phyloP scores from a whole-genome alignment of 2,888 invertebrate genomes.

The Hypsopygia costalis region DNA sequence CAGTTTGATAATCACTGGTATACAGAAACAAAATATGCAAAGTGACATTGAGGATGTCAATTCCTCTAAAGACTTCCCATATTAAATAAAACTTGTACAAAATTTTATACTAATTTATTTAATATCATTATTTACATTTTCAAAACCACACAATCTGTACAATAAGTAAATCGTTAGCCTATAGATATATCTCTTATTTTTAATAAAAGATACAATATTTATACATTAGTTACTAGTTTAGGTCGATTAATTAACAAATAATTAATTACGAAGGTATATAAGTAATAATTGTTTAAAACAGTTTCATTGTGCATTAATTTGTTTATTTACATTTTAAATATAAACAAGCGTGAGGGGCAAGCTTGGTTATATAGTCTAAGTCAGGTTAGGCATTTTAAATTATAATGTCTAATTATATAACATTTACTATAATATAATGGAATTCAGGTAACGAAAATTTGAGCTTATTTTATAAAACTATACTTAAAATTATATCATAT shows the following conservation, averaged over 20 bases:
- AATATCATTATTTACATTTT: conserved; percentile 64
- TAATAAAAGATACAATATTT: conserved; percentile 65
- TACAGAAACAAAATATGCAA: too few species aligned
- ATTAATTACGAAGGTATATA: conserved; percentile 50
- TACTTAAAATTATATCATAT: too few species aligned
- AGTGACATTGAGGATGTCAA: too few species aligned
- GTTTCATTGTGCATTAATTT: conserved; percentile 61
- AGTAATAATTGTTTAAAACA: conserved; percentile 37
- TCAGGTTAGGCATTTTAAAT: conserved; percentile 5
- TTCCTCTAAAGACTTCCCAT: too few species aligned
- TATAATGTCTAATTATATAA: conserved; percentile 7
- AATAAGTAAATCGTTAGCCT: conserved; percentile 49
- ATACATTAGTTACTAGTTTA: conserved; percentile 48
- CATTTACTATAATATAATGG: conserved; percentile 5
- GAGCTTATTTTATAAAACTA: too few species aligned
- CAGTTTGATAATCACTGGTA: too few species aligned
- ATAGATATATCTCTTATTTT: conserved; percentile 63
- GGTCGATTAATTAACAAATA: conserved; percentile 51
- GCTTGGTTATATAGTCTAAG: conserved; percentile 44
- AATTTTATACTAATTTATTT: conserved; percentile 72
- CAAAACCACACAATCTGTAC: conserved; percentile 71
- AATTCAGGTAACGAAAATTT: too few species aligned
- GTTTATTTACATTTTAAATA: conserved; percentile 53
- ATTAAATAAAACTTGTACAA: conserved; percentile 20
- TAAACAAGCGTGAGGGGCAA: conserved; percentile 71